Conservation (phyloP, 2,888 invertebrate genomes). For the Drosophila ezoana region DNA sequence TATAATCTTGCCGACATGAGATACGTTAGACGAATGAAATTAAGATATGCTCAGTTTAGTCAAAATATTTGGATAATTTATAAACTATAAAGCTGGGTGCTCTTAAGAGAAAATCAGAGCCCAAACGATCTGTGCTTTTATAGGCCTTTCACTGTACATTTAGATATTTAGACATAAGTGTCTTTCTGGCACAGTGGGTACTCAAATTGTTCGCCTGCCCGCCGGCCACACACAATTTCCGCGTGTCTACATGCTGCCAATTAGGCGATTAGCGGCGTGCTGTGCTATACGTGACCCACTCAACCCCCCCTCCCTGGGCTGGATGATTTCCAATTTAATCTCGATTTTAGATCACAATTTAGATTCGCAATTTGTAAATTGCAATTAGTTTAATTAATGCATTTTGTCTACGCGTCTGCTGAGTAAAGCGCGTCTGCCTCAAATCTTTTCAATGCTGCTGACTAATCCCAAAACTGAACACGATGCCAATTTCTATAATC, state of each 20-base stretch:
- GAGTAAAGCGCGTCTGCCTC: constrained; percentile 43
- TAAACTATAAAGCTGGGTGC: too few relatives aligned
- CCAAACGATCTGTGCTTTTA: not conserved
- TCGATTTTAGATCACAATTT: constrained; percentile 70
- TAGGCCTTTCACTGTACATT: not conserved
- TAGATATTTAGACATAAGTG: not conserved
- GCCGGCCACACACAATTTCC: constrained; percentile 62
- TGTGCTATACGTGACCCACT: not conserved
- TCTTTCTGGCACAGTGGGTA: constrained; percentile 29
- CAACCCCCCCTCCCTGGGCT: not conserved
- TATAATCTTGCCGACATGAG: too few relatives aligned
- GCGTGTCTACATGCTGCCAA: constrained; percentile 64
- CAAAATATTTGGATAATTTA: too few relatives aligned
- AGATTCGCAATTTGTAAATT: constrained; percentile 60
- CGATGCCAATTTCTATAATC: constrained; percentile 5
- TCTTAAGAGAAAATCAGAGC: too few relatives aligned
- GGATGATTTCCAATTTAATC: constrained; percentile 56
- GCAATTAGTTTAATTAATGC: constrained; percentile 73
- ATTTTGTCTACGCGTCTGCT: constrained; percentile 48
- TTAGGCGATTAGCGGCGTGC: constrained; percentile 61
- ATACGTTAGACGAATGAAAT: too few relatives aligned
- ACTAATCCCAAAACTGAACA: constrained; percentile 48
- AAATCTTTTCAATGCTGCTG: constrained; percentile 40
- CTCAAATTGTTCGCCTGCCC: constrained; percentile 37
- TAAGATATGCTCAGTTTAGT: too few relatives aligned